These are phyloP conservation scores for Lytechinus variegatus DNA, from an alignment of 35 echinoderm and acorn worm genomes.

Conservation along the genomic window DNA sequence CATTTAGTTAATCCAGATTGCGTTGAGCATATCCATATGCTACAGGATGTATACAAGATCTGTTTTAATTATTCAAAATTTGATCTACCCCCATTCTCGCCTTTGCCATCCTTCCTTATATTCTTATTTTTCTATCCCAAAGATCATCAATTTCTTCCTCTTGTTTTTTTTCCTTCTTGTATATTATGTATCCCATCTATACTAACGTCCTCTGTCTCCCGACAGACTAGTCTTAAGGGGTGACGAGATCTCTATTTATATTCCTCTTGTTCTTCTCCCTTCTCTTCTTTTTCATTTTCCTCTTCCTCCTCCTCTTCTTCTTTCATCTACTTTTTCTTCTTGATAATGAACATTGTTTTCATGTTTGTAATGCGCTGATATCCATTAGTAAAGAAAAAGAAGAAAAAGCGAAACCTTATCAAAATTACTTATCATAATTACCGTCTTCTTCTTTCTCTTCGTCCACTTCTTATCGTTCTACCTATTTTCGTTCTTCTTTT, in stretches of 20 bases:
- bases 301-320: not conserved
- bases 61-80: not conserved
- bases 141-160: not conserved
- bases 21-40: slow-evolving; percentile 19
- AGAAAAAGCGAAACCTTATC: no score
- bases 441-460: not conserved
- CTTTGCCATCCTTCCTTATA: not conserved
- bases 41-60: not conserved
- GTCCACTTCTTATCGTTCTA: not conserved
- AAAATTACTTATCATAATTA: no score
- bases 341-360: no score
- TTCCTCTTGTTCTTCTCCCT: not conserved
- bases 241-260: not conserved
- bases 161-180: not conserved
- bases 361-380: no score
- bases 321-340: not conserved
- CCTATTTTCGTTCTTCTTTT: no score
- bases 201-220: no score
- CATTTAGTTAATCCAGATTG: slow-evolving; percentile 35
- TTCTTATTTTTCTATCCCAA: no score
- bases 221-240: no score
- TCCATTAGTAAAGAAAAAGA: no score
- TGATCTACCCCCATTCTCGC: not conserved
- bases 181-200: not conserved
- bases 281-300: not conserved